Conservation (phyloP, 2,888 invertebrate species). For the Oscheius sp. region DNA sequence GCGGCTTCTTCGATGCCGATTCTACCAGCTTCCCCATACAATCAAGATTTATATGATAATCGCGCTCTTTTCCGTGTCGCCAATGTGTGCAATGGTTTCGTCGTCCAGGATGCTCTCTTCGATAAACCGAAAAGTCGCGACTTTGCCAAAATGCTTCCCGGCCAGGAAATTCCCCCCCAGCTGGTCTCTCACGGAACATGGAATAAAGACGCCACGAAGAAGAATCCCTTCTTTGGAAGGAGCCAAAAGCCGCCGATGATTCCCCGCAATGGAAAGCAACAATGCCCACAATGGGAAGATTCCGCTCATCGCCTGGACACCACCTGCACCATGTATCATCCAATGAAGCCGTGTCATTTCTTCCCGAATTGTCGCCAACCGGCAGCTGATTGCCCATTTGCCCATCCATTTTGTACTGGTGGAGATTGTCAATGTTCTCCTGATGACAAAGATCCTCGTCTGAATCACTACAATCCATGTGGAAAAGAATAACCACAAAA, state of each 20-base stretch:
- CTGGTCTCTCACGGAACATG: neutral
- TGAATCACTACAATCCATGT: constrained; percentile 23
- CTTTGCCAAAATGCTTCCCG: neutral
- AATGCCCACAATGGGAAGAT: constrained; percentile 32
- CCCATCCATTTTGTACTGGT: constrained; percentile 32
- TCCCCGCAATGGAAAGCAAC: constrained; percentile 1
- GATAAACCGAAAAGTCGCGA: neutral
- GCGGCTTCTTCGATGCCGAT: no score
- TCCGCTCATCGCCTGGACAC: constrained; percentile 1
- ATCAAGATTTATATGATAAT: neutral
- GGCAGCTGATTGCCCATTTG: constrained; percentile 28
- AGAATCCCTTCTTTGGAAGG: neutral
- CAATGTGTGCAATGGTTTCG: neutral
- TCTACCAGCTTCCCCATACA: neutral
- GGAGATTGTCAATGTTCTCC: constrained; percentile 6
- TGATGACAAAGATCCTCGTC: constrained; percentile 4
- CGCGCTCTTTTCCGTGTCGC: neutral
- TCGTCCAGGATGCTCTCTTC: neutral
- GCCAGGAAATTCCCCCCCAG: neutral
- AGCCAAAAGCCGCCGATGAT: neutral
- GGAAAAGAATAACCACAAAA: neutral
- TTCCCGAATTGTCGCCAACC: constrained; percentile 16
- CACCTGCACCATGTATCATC: constrained; percentile 21
- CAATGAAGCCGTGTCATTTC: constrained; percentile 16
- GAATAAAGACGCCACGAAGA: neutral